Evolutionary conservation across 2,797 vertebrate species (phyloP), one percentile per base, ranked within the genome.

Genomic region (Crypturellus tataupa): DNA sequence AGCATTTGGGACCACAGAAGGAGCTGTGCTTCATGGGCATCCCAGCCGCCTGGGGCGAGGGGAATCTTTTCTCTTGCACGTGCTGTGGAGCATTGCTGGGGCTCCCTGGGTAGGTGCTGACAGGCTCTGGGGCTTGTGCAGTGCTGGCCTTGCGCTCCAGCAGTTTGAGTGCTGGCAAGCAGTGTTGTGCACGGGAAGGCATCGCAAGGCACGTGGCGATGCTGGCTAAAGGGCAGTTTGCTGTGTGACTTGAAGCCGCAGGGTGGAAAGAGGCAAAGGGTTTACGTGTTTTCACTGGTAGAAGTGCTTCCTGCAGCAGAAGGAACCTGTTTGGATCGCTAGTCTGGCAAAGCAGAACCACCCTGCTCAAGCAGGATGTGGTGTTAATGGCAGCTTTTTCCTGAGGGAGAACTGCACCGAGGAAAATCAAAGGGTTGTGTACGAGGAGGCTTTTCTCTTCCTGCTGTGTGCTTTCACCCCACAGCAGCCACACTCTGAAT

Each of bases 131-230:
- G 40, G 24, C 13, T 21, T 12, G 25, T 0, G 0, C 8, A 53
- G 27, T 0, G 0, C 42, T 42, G 2, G 46, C 73, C 13, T 77
- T 16, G 6, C 46, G 3, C 4, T 35, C n/a, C 37, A 3, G 1
- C 0, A 2, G 29, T 35, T 64, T 42, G 83, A 0, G 0, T 2
- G 3, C 37, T 0, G 1, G 67, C 72, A 56, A 33, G 58, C 0
- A 4, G 44, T 21, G 17, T n/a, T 1, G 0, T 3, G 21, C 37
- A 17, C 39, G 60, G 27, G 16, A 53, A 17, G 5, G 69, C 49
- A 27, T 1, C 4, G 10, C 1, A 4, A 80, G 44, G 33, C 60
- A 35, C 0, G 15, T 4, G 42, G 35, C 4, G 9, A 21, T 6
- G 59, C 47, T 46, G 18, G 84, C 0, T 0, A 49, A 65, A 81